A percentile compares a stretch with the other conserved stretches of the same genome.
Evolutionary conservation across 2,888 invertebrate genomes (phyloP).

Genomic region (Hirtodrosophila alboralis): DNA sequence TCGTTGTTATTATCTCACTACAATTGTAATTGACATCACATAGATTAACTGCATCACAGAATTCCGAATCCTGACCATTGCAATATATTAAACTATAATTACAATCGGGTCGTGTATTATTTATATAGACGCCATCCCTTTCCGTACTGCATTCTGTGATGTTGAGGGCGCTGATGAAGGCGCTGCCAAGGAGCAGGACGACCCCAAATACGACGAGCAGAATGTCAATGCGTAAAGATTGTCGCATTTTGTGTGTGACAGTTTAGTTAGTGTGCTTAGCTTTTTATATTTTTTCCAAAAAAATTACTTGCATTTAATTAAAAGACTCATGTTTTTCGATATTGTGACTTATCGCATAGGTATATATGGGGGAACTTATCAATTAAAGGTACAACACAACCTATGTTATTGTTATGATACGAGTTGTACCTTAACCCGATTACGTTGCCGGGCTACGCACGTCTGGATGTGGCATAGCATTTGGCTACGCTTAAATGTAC

Average conservation of each 20-base stretch:
- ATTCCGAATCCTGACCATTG: conserved; percentile 40
- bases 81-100: conserved; percentile 49
- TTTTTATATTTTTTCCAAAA: conserved; percentile 59
- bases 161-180: conserved; percentile 12
- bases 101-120: conserved; percentile 44
- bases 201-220: conserved; percentile 21
- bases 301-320: conserved; percentile 71
- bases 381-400: conserved; percentile 39
- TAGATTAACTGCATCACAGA: conserved; percentile 14
- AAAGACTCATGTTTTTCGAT: conserved; percentile 53
- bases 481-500: conserved; percentile 78
- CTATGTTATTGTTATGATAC: conserved; percentile 25
- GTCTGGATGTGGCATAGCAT: conserved; percentile 62
- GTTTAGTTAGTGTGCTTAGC: conserved; percentile 39
- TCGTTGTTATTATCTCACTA: background rate
- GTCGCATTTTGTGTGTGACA: conserved; percentile 58
- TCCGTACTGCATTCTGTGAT: conserved; percentile 44
- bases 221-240: conserved; percentile 42
- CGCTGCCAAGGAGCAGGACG: conserved; percentile 16
- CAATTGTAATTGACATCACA: conserved; percentile 32
- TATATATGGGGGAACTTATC: conserved; percentile 52
- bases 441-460: conserved; percentile 42
- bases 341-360: conserved; percentile 54
- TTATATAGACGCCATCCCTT: conserved; percentile 1
- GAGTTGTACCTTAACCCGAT: conserved; percentile 11